phyloP scores from a whole-genome alignment of 2,888 invertebrate genomes.

The Tineola bisselliella region DNA sequence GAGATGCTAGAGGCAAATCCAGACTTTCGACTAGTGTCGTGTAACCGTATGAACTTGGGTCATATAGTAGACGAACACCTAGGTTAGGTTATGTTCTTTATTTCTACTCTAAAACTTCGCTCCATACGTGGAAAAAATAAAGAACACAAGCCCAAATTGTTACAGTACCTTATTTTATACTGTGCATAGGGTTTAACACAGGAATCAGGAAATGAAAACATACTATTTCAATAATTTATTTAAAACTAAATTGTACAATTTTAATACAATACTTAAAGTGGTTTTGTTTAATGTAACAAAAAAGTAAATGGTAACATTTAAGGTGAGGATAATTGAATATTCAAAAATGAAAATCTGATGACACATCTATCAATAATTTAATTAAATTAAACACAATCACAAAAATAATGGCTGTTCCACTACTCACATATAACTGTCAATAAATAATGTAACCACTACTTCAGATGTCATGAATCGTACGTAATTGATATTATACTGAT shows the following conservation, averaged over 20 bases:
- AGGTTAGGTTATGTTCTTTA: too few relatives aligned
- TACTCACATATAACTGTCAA: slow-evolving; percentile 18
- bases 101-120: too few relatives aligned
- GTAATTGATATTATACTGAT: slow-evolving; percentile 45
- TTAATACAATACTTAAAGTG: neutral
- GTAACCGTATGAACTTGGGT: too few relatives aligned
- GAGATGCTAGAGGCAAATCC: too few relatives aligned
- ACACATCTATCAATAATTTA: slow-evolving; percentile 53
- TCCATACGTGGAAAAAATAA: too few relatives aligned
- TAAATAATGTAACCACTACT: slow-evolving; percentile 22
- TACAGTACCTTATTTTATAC: too few relatives aligned
- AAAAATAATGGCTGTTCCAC: slow-evolving; percentile 22
- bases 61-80: too few relatives aligned
- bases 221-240: neutral
- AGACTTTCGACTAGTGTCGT: too few relatives aligned
- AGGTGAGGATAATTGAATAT: neutral
- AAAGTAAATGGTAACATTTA: neutral
- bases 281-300: neutral
- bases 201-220: too few relatives aligned
- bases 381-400: slow-evolving; percentile 45
- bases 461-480: slow-evolving; percentile 17
- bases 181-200: too few relatives aligned
- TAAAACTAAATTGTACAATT: slow-evolving; percentile 1
- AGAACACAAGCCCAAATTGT: too few relatives aligned
- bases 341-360: neutral